A percentile compares a stretch with the other conserved stretches of the same genome.
These are phyloP conservation scores for Bombus sylvicola DNA, from an alignment of 1,140 invertebrate genomes.

Conservation along the genomic window DNA sequence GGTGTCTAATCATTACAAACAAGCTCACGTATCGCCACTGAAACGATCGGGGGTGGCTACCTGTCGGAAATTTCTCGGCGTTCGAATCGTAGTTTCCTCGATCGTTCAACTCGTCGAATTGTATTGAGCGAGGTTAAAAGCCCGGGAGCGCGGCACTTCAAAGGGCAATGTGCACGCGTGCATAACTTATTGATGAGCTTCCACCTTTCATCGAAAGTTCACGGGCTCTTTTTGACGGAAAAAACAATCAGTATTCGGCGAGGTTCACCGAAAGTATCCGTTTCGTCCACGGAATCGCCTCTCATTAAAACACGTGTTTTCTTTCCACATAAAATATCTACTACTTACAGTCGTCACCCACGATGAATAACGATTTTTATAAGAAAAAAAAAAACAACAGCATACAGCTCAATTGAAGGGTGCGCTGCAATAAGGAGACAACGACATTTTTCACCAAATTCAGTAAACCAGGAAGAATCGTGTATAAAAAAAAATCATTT, in stretches of 20 bases:
- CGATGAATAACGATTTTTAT: background rate
- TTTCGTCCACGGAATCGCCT: background rate
- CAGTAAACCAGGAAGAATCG: too few relatives aligned
- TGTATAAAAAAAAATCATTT: too few relatives aligned
- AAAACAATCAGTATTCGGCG: conserved; percentile 55
- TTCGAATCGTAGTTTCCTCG: conserved; percentile 37
- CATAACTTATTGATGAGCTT: conserved; percentile 61
- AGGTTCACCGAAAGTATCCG: conserved; percentile 26
- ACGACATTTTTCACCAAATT: too few relatives aligned
- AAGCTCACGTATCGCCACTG: conserved; percentile 46
- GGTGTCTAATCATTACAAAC: conserved; percentile 21
- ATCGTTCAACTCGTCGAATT: conserved; percentile 48
- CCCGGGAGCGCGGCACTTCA: conserved; percentile 52
- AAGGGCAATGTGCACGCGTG: conserved; percentile 57
- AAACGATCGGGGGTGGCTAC: conserved; percentile 23
- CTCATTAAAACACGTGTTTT: background rate
- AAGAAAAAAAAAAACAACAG: background rate
- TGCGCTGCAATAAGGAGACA: background rate
- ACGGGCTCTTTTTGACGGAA: conserved; percentile 41
- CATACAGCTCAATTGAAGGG: background rate
- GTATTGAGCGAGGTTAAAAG: conserved; percentile 58
- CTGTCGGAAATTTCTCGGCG: conserved; percentile 40
- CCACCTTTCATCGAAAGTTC: conserved; percentile 55
- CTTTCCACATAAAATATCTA: background rate
- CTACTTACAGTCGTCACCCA: background rate